Evolutionary conservation across 2,888 invertebrate species (phyloP).

Genomic region (Poecilobothrus nobilitatus): DNA sequence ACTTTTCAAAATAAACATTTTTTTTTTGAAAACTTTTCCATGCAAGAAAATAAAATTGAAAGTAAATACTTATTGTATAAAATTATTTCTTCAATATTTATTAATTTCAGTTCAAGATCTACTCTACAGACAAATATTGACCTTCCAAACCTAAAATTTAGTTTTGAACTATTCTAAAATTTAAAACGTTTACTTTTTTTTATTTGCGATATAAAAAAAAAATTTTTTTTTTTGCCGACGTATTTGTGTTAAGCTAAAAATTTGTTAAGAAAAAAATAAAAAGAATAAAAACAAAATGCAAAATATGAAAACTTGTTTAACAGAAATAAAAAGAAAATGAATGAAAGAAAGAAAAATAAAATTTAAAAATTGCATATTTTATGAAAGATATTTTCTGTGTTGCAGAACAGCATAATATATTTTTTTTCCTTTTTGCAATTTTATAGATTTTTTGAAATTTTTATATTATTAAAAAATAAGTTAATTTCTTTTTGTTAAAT

Average conservation of each 20-base stretch:
- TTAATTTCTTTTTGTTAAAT: not conserved
- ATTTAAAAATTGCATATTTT: not conserved
- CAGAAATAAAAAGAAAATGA: not conserved
- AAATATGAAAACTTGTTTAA: not conserved
- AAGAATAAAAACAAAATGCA: not conserved
- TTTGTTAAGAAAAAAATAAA: not conserved
- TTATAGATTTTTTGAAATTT: not conserved
- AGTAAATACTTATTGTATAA: no score
- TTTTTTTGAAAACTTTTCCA: no score
- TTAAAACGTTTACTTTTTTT: not conserved
- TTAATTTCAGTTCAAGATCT: no score
- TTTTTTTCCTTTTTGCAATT: not conserved
- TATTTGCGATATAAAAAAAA: not conserved
- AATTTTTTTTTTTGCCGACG: not conserved
- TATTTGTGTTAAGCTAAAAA: not conserved
- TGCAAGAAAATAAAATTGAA: no score
- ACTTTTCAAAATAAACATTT: no score
- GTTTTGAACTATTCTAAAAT: no score
- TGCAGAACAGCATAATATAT: not conserved
- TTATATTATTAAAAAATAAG: no score
- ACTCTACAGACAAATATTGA: no score
- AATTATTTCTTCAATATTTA: no score
- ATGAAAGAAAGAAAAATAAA: not conserved
- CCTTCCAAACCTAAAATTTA: no score
- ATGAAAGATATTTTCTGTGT: not conserved